Base-by-base conservation (phyloP, 2,113 vertebrate species). In the Pagrus major region DNA sequence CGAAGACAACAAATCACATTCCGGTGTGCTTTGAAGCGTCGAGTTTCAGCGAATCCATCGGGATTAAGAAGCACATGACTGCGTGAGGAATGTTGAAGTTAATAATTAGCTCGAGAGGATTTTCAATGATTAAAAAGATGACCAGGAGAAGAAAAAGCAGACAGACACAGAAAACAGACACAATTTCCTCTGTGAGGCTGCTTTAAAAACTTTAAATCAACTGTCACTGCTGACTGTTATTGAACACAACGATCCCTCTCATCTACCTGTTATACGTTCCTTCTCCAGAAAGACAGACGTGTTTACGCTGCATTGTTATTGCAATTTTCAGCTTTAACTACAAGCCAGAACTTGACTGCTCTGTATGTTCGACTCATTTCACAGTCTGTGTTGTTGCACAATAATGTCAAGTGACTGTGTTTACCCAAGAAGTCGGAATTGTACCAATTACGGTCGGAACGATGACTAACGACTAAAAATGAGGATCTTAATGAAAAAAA, bases 1-100 rank as follows among this genome's bases (percentile, higher is more conserved):
- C 23, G 59, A 37, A 63, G 60, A 46, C 35, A 84, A 66, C 52
- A 78, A 78, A 71, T 84, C 20, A 21, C 27, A 66, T 51, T 77
- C 46, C 15, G 41, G 27, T 29, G 49, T 6, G 18, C 64, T 76
- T 59, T 64, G 54, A 80, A 66, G 63, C 7, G 39, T 6, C 20
- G 1, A 2, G 18, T 39, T 54, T 68, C 39, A 64, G 59, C 39
- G 77, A 46, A 42, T 49, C 21, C 16, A 7, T 2, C 0, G 7
- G 27, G 54, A 64, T 35, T 6, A 67, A 41, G 21, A 33, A 68
- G 41, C 68, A 51, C 18, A 21, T 7, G 15, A 29, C 56, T 21
- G 55, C 64, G 70, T 31, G 42, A 25, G 20, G 37, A 44, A 44
- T 67, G 31, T 6, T 14, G 9, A 59, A 71, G 69, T 54, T 52